Conservation (phyloP, 2,113 vertebrate genomes). For the Quiscalus mexicanus region DNA sequence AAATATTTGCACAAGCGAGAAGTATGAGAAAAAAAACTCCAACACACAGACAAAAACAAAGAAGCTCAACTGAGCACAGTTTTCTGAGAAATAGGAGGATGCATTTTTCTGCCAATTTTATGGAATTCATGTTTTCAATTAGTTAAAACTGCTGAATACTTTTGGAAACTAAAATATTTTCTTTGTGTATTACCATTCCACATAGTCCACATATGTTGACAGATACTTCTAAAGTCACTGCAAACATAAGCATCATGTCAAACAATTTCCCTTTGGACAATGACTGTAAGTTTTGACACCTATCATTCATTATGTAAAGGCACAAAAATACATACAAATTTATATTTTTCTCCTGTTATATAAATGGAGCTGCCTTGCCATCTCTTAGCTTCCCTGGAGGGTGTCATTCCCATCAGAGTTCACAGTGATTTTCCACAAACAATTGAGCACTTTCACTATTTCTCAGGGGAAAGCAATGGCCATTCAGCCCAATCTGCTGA, state of each 20-base stretch:
- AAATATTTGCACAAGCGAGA: background rate
- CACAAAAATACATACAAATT: background rate
- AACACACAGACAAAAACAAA: background rate
- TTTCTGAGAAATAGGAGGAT: background rate
- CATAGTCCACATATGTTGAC: accelerated
- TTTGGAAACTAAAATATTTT: background rate
- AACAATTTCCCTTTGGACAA: background rate
- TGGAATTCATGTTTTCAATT: background rate
- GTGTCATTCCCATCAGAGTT: background rate
- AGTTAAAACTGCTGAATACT: background rate
- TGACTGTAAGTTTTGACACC: background rate
- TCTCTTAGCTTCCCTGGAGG: background rate
- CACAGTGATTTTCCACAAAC: background rate
- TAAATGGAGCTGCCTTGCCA: background rate
- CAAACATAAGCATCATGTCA: background rate
- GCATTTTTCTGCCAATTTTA: background rate
- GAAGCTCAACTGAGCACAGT: background rate
- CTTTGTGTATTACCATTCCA: background rate
- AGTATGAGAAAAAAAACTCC: background rate
- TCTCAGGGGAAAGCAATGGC: background rate
- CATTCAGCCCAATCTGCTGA: background rate
- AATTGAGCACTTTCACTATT: background rate
- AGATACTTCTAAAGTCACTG: background rate
- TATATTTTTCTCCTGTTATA: background rate
- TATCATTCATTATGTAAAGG: background rate